phyloP scores from a whole-genome alignment of 2,888 invertebrate genomes.

The Zeuzera pyrina region DNA sequence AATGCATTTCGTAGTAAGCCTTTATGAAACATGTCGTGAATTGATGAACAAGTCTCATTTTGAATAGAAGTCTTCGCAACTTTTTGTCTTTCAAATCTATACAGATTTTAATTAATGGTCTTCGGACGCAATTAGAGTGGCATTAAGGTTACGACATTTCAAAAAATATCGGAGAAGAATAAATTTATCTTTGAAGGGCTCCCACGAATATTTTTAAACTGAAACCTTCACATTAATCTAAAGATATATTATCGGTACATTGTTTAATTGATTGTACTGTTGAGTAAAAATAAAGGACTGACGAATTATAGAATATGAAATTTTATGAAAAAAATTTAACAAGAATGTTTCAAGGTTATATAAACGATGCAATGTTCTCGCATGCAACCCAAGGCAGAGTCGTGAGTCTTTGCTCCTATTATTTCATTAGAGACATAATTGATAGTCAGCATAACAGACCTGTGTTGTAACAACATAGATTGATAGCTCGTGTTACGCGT shows the following conservation, averaged over 20 bases:
- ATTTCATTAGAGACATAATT: conserved; percentile 63
- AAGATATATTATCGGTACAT: too few species aligned
- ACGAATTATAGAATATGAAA: too few species aligned
- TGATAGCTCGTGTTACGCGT: conserved; percentile 56
- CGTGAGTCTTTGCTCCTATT: conserved; percentile 49
- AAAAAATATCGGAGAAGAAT: too few species aligned
- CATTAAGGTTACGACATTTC: conserved; percentile 27
- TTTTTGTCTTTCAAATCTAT: conserved; percentile 25
- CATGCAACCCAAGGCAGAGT: conserved; percentile 23
- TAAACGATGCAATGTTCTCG: conserved; percentile 23
- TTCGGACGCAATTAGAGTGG: conserved; percentile 24
- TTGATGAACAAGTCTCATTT: too few species aligned
- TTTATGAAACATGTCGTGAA: conserved; percentile 13
- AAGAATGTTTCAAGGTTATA: too few species aligned
- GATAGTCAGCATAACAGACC: conserved; percentile 40
- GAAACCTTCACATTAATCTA: too few species aligned
- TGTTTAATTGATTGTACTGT: too few species aligned
- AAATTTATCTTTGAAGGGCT: too few species aligned
- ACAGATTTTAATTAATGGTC: conserved; percentile 37
- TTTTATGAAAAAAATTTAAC: too few species aligned
- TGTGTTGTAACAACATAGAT: conserved; percentile 25
- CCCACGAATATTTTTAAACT: too few species aligned
- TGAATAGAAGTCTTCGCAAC: conserved; percentile 3
- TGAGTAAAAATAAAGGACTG: too few species aligned
- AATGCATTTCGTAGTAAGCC: conserved; percentile 15